Conservation (phyloP, 2,888 invertebrate species). For the Troides oblongomaculatus region DNA sequence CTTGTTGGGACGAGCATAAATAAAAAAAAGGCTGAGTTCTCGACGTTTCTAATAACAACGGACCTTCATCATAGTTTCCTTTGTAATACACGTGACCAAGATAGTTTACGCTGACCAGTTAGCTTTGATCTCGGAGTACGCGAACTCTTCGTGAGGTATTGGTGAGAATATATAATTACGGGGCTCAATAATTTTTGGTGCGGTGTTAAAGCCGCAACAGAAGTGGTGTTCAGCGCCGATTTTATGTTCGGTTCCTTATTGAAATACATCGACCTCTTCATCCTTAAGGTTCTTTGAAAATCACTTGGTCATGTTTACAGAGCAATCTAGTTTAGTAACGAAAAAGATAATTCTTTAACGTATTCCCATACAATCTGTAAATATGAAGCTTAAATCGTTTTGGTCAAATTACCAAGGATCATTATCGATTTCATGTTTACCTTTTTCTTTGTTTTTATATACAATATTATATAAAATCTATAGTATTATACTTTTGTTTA, state of each 20-base stretch:
- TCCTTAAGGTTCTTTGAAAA: slow-evolving; percentile 6
- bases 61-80: slow-evolving; percentile 36
- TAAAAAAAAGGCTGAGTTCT: slow-evolving; percentile 36
- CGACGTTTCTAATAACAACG: slow-evolving; percentile 39
- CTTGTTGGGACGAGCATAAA: slow-evolving; percentile 35
- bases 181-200: slow-evolving; percentile 10
- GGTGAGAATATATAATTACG: slow-evolving; percentile 1
- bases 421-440: too few species aligned
- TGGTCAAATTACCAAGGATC: too few species aligned
- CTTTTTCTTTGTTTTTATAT: too few species aligned
- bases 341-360: too few species aligned
- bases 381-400: too few species aligned
- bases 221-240: slow-evolving; percentile 10
- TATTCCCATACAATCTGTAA: too few species aligned
- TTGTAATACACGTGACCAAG: slow-evolving; percentile 29
- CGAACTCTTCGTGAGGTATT: slow-evolving; percentile 1
- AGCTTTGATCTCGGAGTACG: slow-evolving; percentile 5
- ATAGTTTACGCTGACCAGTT: slow-evolving; percentile 19
- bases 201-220: slow-evolving; percentile 7
- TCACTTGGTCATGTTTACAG: not conserved
- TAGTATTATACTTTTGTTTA: too few species aligned
- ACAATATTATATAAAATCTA: too few species aligned
- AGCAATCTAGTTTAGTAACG: too few species aligned
- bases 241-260: slow-evolving; percentile 14
- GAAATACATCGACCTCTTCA: slow-evolving; percentile 2